Evolutionary conservation across 2,113 vertebrate species (phyloP).

Genomic region (Barnardius zonarius): DNA sequence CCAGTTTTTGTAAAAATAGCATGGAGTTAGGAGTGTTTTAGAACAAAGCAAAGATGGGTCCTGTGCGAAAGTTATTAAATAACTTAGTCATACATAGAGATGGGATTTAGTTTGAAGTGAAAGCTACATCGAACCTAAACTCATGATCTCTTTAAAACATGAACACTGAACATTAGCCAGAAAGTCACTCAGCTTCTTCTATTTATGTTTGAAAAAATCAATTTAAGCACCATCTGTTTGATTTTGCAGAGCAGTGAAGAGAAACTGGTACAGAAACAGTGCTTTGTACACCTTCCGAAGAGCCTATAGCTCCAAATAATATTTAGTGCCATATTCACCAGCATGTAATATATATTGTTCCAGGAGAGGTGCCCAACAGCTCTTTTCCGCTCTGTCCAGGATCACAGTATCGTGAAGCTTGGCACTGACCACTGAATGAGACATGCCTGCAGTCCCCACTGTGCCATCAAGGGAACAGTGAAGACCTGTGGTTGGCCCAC

Average conservation of each 20-base stretch:
- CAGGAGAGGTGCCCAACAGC: not conserved
- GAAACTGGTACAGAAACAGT: not conserved
- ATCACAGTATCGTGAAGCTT: fast-evolving
- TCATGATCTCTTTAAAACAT: not conserved
- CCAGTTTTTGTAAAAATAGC: not conserved
- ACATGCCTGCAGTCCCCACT: not conserved
- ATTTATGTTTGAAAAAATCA: not conserved
- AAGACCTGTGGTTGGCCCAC: not conserved
- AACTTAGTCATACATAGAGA: not conserved
- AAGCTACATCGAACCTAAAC: not conserved
- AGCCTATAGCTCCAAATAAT: not conserved
- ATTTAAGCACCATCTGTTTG: slow-evolving; percentile 12
- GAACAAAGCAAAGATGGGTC: not conserved
- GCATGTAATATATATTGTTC: not conserved
- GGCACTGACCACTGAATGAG: not conserved
- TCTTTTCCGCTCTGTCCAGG: not conserved
- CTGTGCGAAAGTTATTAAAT: not conserved
- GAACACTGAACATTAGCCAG: not conserved
- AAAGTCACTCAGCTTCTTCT: not conserved
- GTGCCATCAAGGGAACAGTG: not conserved
- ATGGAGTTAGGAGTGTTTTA: not conserved
- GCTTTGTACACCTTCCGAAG: not conserved
- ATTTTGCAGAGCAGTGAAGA: not conserved
- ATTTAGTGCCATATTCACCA: not conserved
- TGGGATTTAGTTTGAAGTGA: not conserved